Base-by-base conservation (phyloP, 2,113 vertebrate species). In the Dicrurus megarhynchus region DNA sequence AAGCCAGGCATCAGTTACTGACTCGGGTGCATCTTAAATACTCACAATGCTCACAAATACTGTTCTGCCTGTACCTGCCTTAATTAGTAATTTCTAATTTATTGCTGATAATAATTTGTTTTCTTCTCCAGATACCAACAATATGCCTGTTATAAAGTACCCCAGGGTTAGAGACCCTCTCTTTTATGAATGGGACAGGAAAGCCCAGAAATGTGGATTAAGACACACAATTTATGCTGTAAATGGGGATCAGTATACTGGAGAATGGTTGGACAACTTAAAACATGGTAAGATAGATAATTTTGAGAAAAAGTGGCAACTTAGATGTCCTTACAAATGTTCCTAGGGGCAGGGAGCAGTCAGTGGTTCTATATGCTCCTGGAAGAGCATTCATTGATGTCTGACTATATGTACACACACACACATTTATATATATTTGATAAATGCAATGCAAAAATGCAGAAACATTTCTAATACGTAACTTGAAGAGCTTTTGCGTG, bases 211-310 rank as follows among this genome's bases (percentile, higher is more conserved):
- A 94, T 93, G 94, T 26, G 99, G 99, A 33, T 80, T 97, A 60
- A 98, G 98, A 65, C 97, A 97, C 39, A 98, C 98, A 0, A 76
- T 99, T 30, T 99, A 97, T 33, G 97, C 98, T 1, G 95, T 97
- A 49, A 98, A 94, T 33, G 99, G 99, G 5, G 98, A 99, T 81
- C 79, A 96, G 33, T 99, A 99, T 16, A 98, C 97, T 0, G 99
- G 99, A 14, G 98, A 99, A 74, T 99, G 99, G 99, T 96, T 97
- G 79, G 89, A 99, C 93, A 98, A 99, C 93, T 70, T 98, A 86
- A 99, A 98, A 87, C 99, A 99, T 2, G 99, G 99, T 99, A 95
- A 98, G 96, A 88, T 0, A 44, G 16, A 59, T 18, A 26, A 41
- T 79, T 81, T 11, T 39, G 17, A 64, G 39, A 24, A 73, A 83